phyloP scores from a whole-genome alignment of 2,113 vertebrate species.

The Hiodon tergisus region DNA sequence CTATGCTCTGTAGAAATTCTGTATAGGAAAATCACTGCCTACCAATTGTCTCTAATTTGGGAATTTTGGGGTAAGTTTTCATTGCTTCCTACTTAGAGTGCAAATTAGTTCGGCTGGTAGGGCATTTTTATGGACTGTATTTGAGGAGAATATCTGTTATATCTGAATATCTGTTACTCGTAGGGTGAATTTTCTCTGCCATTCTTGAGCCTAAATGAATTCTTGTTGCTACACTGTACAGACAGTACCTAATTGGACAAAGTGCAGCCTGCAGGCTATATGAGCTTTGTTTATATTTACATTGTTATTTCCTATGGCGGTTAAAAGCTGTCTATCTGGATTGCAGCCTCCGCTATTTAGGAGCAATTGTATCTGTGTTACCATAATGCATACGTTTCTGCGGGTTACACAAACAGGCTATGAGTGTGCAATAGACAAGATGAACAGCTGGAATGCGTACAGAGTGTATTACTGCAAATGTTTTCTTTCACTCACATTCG shows the following conservation, averaged over 20 bases:
- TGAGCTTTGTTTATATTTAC: neutral
- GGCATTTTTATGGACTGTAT: too few relatives aligned
- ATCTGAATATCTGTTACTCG: too few relatives aligned
- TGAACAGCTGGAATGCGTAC: too few relatives aligned
- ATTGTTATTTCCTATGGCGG: neutral
- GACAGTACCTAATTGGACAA: neutral
- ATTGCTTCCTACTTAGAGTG: neutral
- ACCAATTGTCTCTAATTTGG: too few relatives aligned
- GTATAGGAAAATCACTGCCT: too few relatives aligned
- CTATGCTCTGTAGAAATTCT: too few relatives aligned
- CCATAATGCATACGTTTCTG: neutral
- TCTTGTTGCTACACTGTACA: neutral
- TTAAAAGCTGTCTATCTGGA: neutral
- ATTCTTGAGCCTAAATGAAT: neutral
- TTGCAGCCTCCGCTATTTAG: neutral
- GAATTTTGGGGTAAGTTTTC: too few relatives aligned
- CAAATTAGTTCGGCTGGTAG: too few relatives aligned
- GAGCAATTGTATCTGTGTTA: neutral
- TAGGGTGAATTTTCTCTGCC: neutral
- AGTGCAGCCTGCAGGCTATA: neutral
- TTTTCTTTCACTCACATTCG: slow-evolving; percentile 31
- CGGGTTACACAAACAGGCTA: neutral
- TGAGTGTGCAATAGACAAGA: neutral
- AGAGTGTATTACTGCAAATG: slow-evolving; percentile 10
- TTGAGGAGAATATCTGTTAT: too few relatives aligned